phyloP scores from a whole-genome alignment of 2,113 vertebrate species.

The Morone chrysops region DNA sequence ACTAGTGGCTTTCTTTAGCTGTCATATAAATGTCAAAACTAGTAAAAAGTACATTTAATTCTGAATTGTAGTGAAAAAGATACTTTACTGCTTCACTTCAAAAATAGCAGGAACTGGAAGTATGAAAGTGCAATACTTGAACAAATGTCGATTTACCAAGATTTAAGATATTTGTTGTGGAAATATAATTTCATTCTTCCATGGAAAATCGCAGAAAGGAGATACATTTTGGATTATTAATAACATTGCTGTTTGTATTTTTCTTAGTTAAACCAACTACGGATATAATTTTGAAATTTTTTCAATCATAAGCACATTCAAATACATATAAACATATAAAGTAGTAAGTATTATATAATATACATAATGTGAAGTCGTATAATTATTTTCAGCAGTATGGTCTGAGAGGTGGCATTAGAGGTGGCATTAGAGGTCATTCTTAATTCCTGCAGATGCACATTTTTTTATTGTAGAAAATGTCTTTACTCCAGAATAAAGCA shows the following conservation, averaged over 20 bases:
- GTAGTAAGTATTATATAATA: not conserved
- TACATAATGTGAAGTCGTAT: not conserved
- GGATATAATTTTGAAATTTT: not conserved
- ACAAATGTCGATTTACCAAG: no score
- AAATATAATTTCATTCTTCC: no score
- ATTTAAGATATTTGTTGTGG: no score
- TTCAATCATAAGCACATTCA: not conserved
- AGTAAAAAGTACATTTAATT: not conserved
- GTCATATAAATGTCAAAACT: slow-evolving; percentile 1
- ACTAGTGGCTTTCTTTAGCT: not conserved
- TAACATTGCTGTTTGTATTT: not conserved
- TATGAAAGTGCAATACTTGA: not conserved
- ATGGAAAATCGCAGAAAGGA: no score
- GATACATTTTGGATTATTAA: no score
- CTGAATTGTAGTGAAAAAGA: not conserved
- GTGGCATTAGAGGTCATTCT: slow-evolving; percentile 8
- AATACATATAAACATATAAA: not conserved
- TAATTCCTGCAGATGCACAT: not conserved
- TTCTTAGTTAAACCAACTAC: not conserved
- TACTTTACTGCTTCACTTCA: no score
- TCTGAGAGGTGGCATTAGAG: not conserved
- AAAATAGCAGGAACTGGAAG: not conserved
- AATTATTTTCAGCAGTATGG: not conserved
- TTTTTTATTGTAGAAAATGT: slow-evolving; percentile 35
- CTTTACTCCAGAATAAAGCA: slow-evolving; percentile 19